Evolutionary conservation across 2,113 vertebrate species (phyloP).

Genomic region (Noctilio leporinus): DNA sequence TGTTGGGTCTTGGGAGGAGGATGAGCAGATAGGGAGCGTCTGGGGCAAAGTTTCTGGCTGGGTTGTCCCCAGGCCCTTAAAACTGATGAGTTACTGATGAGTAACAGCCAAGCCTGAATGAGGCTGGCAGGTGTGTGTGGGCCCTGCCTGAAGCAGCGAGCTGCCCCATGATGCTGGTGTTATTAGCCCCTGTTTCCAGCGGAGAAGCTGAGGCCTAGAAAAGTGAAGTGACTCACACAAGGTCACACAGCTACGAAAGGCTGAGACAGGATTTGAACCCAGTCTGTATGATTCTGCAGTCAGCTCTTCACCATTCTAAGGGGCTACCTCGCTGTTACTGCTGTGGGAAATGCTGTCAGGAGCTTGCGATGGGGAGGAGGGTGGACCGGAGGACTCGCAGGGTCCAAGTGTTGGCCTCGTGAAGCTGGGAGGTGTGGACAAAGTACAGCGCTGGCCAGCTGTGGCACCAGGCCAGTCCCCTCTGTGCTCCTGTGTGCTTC

Average conservation of each 20-base stretch:
- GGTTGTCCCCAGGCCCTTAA: neutral
- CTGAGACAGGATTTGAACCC: neutral
- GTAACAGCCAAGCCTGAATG: neutral
- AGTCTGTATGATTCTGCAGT: neutral
- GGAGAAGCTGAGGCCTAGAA: neutral
- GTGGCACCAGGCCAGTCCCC: neutral
- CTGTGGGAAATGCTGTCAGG: neutral
- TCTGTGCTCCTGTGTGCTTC: neutral
- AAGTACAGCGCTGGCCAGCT: neutral
- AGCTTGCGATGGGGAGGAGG: neutral
- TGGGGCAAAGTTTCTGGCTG: neutral
- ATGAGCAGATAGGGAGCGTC: neutral
- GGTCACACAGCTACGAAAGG: neutral
- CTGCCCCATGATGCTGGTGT: accelerated
- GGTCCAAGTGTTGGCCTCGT: too few species aligned
- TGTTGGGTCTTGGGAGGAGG: accelerated
- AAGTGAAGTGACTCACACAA: neutral
- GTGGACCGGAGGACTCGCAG: neutral
- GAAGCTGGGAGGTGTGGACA: neutral
- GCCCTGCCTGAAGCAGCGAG: neutral
- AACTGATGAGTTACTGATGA: too few species aligned
- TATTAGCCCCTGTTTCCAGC: neutral
- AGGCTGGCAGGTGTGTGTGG: neutral
- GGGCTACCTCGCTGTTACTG: neutral
- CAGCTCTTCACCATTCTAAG: neutral